These are phyloP conservation scores for Suncus etruscus DNA, from an alignment of 2,113 vertebrate species.

Conservation along the genomic window DNA sequence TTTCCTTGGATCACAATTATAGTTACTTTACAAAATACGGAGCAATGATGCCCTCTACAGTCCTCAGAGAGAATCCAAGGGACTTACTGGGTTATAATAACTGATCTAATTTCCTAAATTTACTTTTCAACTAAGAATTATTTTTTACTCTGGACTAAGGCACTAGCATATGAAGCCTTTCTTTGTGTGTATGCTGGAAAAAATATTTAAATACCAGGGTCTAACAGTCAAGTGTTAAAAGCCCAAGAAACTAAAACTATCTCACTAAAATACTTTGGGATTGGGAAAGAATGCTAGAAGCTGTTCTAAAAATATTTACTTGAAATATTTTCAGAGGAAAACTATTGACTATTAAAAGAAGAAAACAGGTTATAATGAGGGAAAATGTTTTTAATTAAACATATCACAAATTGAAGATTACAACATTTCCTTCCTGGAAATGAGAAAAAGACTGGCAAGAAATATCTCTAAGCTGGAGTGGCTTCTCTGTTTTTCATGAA, in stretches of 20 bases:
- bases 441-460: background rate
- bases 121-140: background rate
- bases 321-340: constrained; percentile 52
- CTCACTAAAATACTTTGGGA: constrained; percentile 22
- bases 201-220: constrained; percentile 23
- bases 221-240: constrained; percentile 54
- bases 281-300: background rate
- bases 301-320: constrained; percentile 59
- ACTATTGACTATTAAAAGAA: constrained; percentile 10
- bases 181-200: background rate
- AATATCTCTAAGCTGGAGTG: constrained; percentile 18
- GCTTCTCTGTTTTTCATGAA: constrained; percentile 1
- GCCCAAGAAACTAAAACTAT: constrained; percentile 35
- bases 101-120: background rate
- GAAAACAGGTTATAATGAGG: constrained; percentile 32
- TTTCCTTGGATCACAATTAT: constrained; percentile 37
- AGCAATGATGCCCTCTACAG: constrained; percentile 85
- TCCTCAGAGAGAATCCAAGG: constrained; percentile 26
- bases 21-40: constrained; percentile 63
- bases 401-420: constrained; percentile 51
- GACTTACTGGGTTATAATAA: background rate
- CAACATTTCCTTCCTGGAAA: constrained; percentile 48
- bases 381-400: constrained; percentile 32
- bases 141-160: constrained; percentile 37
- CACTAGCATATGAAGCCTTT: background rate